These are phyloP conservation scores for Ophioninae sp. DNA, from an alignment of 2,888 invertebrate species.

Conservation along the genomic window DNA sequence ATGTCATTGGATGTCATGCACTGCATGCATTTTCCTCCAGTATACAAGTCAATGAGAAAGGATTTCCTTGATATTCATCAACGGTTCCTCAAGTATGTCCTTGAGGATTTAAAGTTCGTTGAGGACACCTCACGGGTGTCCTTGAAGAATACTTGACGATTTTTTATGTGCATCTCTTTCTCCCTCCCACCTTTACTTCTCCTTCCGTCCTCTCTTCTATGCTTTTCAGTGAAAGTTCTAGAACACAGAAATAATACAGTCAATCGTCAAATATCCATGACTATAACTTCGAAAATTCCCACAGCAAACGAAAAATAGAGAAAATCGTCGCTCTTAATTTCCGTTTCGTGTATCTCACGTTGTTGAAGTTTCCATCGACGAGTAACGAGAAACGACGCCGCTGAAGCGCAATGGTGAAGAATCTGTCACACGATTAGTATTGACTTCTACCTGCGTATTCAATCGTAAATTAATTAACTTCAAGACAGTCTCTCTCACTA, in stretches of 20 bases:
- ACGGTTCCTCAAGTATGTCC: too few species aligned
- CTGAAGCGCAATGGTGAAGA: constrained; percentile 38
- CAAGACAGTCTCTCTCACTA: too few species aligned
- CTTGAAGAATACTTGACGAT: not conserved
- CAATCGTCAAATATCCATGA: constrained; percentile 29
- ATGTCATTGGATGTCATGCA: not conserved
- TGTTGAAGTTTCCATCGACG: constrained; percentile 32
- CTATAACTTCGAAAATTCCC: constrained; percentile 43
- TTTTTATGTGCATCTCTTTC: too few species aligned
- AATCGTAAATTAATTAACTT: not conserved
- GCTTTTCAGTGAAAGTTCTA: constrained; percentile 34
- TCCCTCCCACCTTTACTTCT: constrained; percentile 1
- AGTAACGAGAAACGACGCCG: constrained; percentile 52
- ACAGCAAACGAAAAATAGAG: constrained; percentile 8
- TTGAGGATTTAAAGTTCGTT: not conserved
- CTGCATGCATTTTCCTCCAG: not conserved
- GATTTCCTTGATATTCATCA: not conserved
- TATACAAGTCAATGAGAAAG: not conserved
- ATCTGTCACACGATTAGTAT: constrained; percentile 17
- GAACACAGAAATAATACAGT: constrained; percentile 36
- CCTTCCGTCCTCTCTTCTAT: constrained; percentile 16
- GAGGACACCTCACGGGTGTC: too few species aligned
- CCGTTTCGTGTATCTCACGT: constrained; percentile 23
- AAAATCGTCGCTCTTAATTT: constrained; percentile 49
- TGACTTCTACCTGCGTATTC: not conserved